Base-by-base conservation (phyloP, 2,113 vertebrate genomes). In the Eretmochelys imbricata region DNA sequence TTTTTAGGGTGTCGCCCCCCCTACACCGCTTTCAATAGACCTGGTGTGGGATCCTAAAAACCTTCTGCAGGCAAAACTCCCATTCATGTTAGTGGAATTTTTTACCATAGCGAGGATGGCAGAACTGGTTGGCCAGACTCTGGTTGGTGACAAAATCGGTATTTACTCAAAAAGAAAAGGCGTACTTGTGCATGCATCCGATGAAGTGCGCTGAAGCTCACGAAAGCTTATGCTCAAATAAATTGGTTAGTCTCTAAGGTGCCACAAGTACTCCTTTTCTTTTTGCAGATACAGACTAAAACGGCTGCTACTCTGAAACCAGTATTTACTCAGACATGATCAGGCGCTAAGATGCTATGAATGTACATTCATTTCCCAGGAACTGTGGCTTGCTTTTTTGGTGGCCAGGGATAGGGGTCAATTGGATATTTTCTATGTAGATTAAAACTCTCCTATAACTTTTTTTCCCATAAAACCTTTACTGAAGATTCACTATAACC, bases 1-100 rank as follows among this genome's bases (percentile, higher is more conserved):
- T 75, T n/a, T 69, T 16, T 12, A 20, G 9, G 1, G 0, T 48
- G 86, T 1, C 1, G 8, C 85, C 57, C 6, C 1, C 12, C 7
- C 6, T 2, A 5, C 51, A 51, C 29, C 42, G 42, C 89, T 88
- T 10, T 1, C 0, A 75, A 20, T 7, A 85, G 3, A 3, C 0
- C 19, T 29, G 24, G 16, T 14, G 1, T 3, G 42, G 53, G 84
- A 35, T 2, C 5, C 72, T 69, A 8, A 69, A 65, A n/a, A 35
- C 31, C 29, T 24, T 76, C 25, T 10, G 8, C 38, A 11, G 90
- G 13, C 0, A 87, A 90, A 78, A 80, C 4, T 78, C 35, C 55
- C 1, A 88, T 5, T 59, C 20, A 90, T 3, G 3, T 80, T 4
- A 27, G 2, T 38, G 25, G 25, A 80, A 91, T 0, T 1, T 81